Base-by-base conservation (phyloP, 2,888 invertebrate species). In the Ethmia dodecea region DNA sequence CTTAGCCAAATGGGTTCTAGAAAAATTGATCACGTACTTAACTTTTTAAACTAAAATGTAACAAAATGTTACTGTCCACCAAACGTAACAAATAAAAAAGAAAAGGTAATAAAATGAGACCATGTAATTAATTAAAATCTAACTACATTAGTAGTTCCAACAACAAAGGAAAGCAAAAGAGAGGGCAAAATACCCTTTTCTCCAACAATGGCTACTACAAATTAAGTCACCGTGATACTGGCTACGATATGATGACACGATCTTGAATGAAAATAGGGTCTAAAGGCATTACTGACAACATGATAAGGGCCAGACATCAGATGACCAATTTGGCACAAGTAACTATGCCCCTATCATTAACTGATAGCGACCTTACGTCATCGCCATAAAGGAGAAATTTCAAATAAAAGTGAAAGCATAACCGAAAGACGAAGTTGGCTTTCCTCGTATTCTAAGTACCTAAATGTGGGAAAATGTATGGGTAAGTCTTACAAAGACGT, bases 401-500 rank as follows among this genome's bases (percentile, higher is more conserved):
- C 18, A 11, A 26, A 11, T 10, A 26, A 6, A 26, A 26, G 11
- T 26, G 10, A 4, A 26, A 11, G 11, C 5, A 11, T 8, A 12
- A 11, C 13, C 11, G 22, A 13, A 14, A 22, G 13, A 6, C 5
- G 26, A 34, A 38, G 16, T 11, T 25, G 11, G 56, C 47, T 40
- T 50, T 42, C 34, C 25, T 32, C 34, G 9, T 37, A 58, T 53
- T 60, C 56, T 62, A n/a, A n/a, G 55, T 59, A 47, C 52, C 46
- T 47, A 49, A 55, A 49, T 58, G 57, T 66, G 60, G 49, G 61
- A 63, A 61, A 60, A 50, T 38, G 41, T 54, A 47, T 46, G 40
- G 34, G 38, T 40, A 32, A 37, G 38, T 33, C 30, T 30, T 37
- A 66, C 59, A 62, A 60, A 60, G 55, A 47, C 48, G 42, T 38